Conservation (phyloP, 1,140 invertebrate genomes). For the Sarcophaga bullata region DNA sequence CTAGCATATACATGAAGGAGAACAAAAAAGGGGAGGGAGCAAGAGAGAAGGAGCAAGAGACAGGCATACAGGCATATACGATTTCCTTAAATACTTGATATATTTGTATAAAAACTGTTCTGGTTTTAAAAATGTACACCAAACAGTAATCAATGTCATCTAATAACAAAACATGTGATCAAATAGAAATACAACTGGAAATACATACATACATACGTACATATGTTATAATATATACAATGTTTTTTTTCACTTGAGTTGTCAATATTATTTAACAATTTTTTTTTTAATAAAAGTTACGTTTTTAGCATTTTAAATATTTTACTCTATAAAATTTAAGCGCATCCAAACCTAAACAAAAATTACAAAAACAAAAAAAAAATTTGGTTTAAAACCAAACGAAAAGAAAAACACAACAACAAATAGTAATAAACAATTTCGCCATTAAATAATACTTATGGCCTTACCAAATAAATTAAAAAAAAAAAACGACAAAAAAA, state of each 20-base stretch:
- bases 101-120: no score
- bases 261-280: background rate
- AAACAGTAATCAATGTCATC: slow-evolving; percentile 3
- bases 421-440: slow-evolving; percentile 26
- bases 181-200: background rate
- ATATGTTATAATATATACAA: background rate
- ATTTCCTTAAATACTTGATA: no score
- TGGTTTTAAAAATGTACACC: no score
- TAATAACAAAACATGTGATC: slow-evolving; percentile 10
- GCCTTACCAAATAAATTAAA: slow-evolving; percentile 10
- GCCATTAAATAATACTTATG: slow-evolving; percentile 20
- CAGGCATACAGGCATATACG: no score
- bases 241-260: background rate
- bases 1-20: no score
- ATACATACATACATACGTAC: background rate
- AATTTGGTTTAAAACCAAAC: background rate
- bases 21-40: no score
- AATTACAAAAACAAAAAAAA: slow-evolving; percentile 13
- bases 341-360: background rate
- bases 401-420: no score
- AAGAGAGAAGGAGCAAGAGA: no score
- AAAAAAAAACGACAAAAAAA: background rate
- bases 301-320: slow-evolving; percentile 18
- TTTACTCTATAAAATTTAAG: slow-evolving; percentile 28
- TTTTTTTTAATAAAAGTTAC: slow-evolving; percentile 23